Base-by-base conservation (phyloP, 1,140 invertebrate species). In the Formica selysi region DNA sequence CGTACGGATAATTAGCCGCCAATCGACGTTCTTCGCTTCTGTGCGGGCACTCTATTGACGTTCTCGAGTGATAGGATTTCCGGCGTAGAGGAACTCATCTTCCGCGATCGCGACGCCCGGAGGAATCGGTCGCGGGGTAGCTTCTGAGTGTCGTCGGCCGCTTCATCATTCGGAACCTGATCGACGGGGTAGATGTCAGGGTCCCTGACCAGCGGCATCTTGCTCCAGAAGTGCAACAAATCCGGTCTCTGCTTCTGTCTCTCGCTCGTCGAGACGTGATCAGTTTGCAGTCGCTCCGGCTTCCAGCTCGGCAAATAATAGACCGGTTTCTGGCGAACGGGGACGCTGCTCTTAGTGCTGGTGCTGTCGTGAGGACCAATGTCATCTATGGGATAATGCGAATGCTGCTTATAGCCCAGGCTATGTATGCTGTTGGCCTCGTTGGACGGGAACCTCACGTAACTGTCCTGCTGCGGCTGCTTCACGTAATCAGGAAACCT, bases 351-450 rank as follows among this genome's bases (percentile, higher is more conserved):
- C 59, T 93, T 93, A 29, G 91, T 92, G 54, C 91, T 93, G 13
- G 88, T 87, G 36, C 64, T 10, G 44, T 78, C 1, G 88, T 73
- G 10, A 86, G 79, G 0, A 5, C 26, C 68, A 32, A 44, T 19
- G 13, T 90, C 65, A 32, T 90, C 87, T 11, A 65, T 68, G 0
- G 68, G 51, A 54, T 91, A 71, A 5, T 87, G 86, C 62, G 85
- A 85, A 36, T 90, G 78, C 1, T 93, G 86, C 36, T 94, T 94
- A 16, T 91, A 92, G 19, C 92, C 92, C 7, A 80, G 81, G 22
- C 85, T 91, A 73, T 94, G 93, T 70, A 95, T 94, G 54, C 94
- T 94, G 85, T 95, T 95, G 0, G 92, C 92, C 19, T 94, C 92
- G 6, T 93, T 93, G 0, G 91, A 92, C 0, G 94, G 93, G 54